Evolutionary conservation across 2,888 invertebrate genomes (phyloP), one percentile per base, ranked within the genome.

Genomic region (Diloba caeruleocephala): DNA sequence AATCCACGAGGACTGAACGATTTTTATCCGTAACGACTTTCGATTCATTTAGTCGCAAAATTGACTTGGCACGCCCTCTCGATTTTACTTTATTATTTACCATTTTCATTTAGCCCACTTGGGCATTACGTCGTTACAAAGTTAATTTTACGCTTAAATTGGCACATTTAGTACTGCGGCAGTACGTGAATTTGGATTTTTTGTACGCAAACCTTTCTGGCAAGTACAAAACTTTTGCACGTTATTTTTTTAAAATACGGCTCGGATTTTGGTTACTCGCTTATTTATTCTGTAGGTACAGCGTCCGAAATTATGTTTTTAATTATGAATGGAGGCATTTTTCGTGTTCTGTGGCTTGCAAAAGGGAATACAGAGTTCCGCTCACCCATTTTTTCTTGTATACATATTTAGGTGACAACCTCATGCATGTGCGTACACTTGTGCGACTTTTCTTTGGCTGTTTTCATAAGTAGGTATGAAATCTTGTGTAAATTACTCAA

Each of bases 1-100:
- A 32, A 50, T 48, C 48, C 55, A 49, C 46, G 63, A 58, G 53
- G 51, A 44, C 53, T 57, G 50, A 74, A 41, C 55, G 59, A 66
- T 66, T 73, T 75, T 72, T 66, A 75, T 63, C 70, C 64, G 37
- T 78, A 79, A 79, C 73, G 79, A 76, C 66, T 76, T 72, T 79
- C 81, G 73, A 76, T 76, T 78, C 81, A 80, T 80, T 80, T 79
- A 78, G 65, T 76, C 62, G 58, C 76, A 69, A 80, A 81, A 80
- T 80, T 80, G 79, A 79, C 76, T 81, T 71, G 72, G 76, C 76
- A 65, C 70, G 71, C 63, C 74, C 74, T 71, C 66, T 69, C 71
- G 69, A 73, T 76, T 76, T 80, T 76, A 76, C 73, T 76, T 79
- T 74, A 72, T 78, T 81, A 81, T 81, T 81, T 81, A 79, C 79